Conservation (phyloP, 2,888 invertebrate species). For the Drosophila neutralis region DNA sequence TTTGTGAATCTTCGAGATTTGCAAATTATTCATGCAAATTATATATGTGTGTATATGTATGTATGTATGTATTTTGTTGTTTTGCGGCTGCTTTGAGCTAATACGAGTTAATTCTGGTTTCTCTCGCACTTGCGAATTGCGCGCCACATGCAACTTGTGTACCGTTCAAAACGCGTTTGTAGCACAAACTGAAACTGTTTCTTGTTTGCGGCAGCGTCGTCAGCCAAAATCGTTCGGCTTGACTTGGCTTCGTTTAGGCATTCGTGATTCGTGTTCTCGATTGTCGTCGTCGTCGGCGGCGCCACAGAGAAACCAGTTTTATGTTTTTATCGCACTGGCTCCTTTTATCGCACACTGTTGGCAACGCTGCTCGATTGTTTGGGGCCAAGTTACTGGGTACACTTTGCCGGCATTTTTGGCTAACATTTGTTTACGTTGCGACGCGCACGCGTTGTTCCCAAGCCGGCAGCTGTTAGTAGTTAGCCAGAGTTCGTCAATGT, state of each 20-base stretch:
- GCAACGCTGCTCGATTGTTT: conserved; percentile 50
- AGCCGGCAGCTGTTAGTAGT: conserved; percentile 41
- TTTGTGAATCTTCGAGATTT: conserved; percentile 16
- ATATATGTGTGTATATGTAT: conserved; percentile 1
- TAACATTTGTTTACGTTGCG: conserved; percentile 75
- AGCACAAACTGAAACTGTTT: conserved; percentile 81
- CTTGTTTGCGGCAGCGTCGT: conserved; percentile 28
- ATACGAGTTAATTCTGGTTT: conserved; percentile 49
- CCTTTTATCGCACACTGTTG: conserved; percentile 31
- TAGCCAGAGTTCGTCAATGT: conserved; percentile 19
- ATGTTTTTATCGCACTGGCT: conserved; percentile 6
- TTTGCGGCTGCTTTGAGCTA: conserved; percentile 3
- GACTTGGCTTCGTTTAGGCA: conserved; percentile 22
- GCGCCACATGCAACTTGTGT: conserved; percentile 61
- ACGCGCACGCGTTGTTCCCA: conserved; percentile 57
- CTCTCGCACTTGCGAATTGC: conserved; percentile 12
- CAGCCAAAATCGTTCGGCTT: conserved; percentile 7
- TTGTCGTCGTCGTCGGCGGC: conserved; percentile 15
- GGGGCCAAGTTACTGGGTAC: conserved; percentile 43
- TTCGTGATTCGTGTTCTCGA: conserved; percentile 7
- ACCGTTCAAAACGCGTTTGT: conserved; percentile 81
- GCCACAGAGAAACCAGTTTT: conserved; percentile 54
- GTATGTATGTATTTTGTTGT: background rate
- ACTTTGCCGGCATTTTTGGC: conserved; percentile 64
- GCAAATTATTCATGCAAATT: conserved; percentile 32